These are phyloP conservation scores for Garra rufa DNA, from an alignment of 2,113 vertebrate genomes.

Conservation along the genomic window DNA sequence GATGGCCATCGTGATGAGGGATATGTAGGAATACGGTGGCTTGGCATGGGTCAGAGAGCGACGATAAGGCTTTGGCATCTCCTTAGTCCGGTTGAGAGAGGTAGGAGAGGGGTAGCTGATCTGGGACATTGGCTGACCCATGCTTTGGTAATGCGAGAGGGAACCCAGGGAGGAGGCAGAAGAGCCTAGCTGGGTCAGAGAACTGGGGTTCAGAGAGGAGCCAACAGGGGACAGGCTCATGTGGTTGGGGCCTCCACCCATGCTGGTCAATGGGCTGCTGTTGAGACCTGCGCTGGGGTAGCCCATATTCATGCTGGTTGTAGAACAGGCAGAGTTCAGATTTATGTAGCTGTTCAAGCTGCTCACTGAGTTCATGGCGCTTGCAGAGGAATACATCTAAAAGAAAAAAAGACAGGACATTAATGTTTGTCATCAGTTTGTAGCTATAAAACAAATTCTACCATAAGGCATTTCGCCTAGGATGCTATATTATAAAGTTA, in stretches of 20 bases:
- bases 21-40: constrained; percentile 91
- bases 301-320: constrained; percentile 79
- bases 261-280: constrained; percentile 71
- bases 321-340: constrained; percentile 80
- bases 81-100: constrained; percentile 77
- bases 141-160: constrained; percentile 80
- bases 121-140: constrained; percentile 79
- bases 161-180: constrained; percentile 73
- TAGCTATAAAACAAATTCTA: background rate
- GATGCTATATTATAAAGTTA: background rate
- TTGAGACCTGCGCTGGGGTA: constrained; percentile 76
- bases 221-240: constrained; percentile 79
- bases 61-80: constrained; percentile 83
- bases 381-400: constrained; percentile 85
- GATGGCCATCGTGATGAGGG: constrained; percentile 93
- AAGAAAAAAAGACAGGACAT: constrained; percentile 30
- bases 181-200: constrained; percentile 77
- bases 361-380: constrained; percentile 83
- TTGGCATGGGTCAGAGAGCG: constrained; percentile 89
- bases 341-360: constrained; percentile 90
- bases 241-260: constrained; percentile 74
- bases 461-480: background rate
- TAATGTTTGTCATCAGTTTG: background rate
- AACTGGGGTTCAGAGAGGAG: constrained; percentile 75
- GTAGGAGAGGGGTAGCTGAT: constrained; percentile 76